phyloP scores from a whole-genome alignment of 92 coral and sea anemone genomes.

The Porites cylindrica region DNA sequence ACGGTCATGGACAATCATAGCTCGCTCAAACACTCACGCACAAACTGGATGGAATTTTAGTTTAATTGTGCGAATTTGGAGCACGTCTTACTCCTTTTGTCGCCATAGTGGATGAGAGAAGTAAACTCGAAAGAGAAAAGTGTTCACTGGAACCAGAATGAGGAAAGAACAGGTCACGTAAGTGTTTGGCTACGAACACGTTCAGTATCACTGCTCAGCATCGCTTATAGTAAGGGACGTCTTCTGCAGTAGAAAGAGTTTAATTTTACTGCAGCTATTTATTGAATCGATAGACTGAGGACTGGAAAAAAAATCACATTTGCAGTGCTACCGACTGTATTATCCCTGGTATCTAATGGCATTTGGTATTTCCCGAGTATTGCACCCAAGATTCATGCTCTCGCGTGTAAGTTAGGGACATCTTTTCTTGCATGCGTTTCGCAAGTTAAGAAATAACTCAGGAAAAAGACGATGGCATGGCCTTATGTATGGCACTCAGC shows the following conservation, averaged over 20 bases:
- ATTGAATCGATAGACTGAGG: background rate
- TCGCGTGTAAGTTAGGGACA: background rate
- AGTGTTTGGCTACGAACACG: background rate
- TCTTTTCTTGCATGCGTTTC: too few relatives aligned
- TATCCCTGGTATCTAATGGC: too few relatives aligned
- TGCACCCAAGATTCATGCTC: too few relatives aligned
- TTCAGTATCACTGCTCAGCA: background rate
- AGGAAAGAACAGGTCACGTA: background rate
- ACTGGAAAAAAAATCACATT: background rate
- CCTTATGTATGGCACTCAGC: background rate
- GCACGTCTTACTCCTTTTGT: background rate
- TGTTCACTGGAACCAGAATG: background rate
- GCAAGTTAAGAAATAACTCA: too few relatives aligned
- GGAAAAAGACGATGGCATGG: too few relatives aligned
- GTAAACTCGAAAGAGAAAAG: background rate
- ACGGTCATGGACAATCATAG: background rate
- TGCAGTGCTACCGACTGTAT: background rate
- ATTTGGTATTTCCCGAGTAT: too few relatives aligned
- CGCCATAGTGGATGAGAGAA: background rate
- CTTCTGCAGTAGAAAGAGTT: background rate
- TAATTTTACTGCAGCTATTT: background rate
- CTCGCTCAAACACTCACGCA: background rate
- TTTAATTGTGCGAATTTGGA: background rate
- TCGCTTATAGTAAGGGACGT: background rate
- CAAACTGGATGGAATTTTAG: background rate